phyloP scores from a whole-genome alignment of 2,797 vertebrate genomes.

The Smutsia gigantea region DNA sequence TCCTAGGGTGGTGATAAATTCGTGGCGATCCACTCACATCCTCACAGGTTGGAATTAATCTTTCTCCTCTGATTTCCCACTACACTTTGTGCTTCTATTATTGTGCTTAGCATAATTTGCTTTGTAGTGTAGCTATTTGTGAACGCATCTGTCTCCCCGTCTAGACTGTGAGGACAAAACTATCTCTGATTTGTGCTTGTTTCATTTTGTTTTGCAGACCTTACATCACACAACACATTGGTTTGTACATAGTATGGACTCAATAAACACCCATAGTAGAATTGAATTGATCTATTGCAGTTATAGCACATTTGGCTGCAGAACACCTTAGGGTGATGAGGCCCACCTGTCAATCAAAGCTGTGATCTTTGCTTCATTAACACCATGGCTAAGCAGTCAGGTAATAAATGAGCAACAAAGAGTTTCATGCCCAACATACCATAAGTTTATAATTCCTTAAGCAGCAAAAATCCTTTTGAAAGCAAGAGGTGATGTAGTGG shows the following conservation, averaged over 20 bases:
- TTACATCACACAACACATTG: background rate
- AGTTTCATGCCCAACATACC: background rate
- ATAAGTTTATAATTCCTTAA: conserved; percentile 18
- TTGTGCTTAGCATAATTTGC: conserved; percentile 69
- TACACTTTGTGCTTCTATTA: conserved; percentile 65
- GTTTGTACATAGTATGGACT: conserved; percentile 45
- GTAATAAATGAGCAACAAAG: conserved; percentile 41
- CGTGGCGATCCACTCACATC: conserved; percentile 56
- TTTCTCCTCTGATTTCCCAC: conserved; percentile 76
- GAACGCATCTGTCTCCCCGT: conserved; percentile 71
- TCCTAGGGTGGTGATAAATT: conserved; percentile 77
- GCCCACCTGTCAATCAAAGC: conserved; percentile 72
- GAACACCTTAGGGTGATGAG: conserved; percentile 1
- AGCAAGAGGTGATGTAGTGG: background rate
- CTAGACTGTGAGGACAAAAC: conserved; percentile 37
- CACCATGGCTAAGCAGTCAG: background rate
- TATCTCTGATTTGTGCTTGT: conserved; percentile 17
- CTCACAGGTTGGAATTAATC: conserved; percentile 73
- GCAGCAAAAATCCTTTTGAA: background rate
- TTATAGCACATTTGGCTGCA: background rate
- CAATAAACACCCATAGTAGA: conserved; percentile 1
- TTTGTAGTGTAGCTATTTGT: conserved; percentile 70
- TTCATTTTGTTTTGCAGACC: conserved; percentile 18
- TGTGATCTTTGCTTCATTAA: conserved; percentile 67
- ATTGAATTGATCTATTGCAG: background rate